Base-by-base conservation (phyloP, 2,113 vertebrate species). In the Oreochromis aureus region DNA sequence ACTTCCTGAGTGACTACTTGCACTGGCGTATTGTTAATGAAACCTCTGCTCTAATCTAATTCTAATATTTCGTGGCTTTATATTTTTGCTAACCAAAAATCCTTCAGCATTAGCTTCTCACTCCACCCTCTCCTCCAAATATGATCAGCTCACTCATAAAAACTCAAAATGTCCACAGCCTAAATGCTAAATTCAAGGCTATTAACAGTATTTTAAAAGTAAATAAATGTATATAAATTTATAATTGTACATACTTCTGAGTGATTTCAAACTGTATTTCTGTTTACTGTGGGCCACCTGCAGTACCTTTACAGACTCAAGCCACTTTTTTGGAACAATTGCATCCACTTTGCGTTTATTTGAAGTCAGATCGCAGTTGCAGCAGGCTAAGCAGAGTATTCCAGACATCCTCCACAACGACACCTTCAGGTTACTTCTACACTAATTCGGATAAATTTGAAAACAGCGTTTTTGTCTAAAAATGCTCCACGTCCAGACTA, bases 401-500 rank as follows among this genome's bases (percentile, higher is more conserved):
- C 34, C 11, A 69, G 2, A 22, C 11, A 8, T 69, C 63, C 63
- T 69, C 19, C 63, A 41, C n/a, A 44, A 15, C 66, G n/a, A 39
- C 63, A 39, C 61, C 10, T 39, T 3, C 61, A n/a, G 59, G 59
- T 63, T 63, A 34, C 3, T 0, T 34, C 30, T 63, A 6, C 30
- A 19, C 30, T 63, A 63, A 34, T 34, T 30, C 59, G 34, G 59
- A 63, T 63, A 63, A 63, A 63, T 34, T 63, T 0, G 3, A 63
- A 34, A 63, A 1, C 59, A 63, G 2, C 2, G 0, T 19, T 34
- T 63, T 63, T 4, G 16, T 34, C 30, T 63, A 19, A 63, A 63
- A 63, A 3, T 2, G 5, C 58, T 34, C 58, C 0, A 1, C 2
- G 0, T 4, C 16, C 0, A 34, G 30, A 19, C 30, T 61, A 61